phyloP scores from a whole-genome alignment of 1,140 invertebrate genomes.

The Zaprionus tsacasi region DNA sequence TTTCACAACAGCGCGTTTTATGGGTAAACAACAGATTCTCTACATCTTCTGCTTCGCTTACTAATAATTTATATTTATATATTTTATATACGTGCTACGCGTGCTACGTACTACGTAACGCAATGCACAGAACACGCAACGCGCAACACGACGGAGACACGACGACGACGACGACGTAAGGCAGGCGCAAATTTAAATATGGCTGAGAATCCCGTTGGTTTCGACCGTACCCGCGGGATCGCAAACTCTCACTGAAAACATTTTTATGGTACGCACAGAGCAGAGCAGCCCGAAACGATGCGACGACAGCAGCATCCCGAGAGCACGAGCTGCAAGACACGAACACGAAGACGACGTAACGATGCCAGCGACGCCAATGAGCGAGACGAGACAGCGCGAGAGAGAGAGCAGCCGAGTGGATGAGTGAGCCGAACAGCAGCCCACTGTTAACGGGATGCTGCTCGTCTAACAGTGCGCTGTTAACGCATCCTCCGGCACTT shows the following conservation, averaged over 20 bases:
- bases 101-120: constrained; percentile 18
- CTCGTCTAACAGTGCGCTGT: constrained; percentile 1
- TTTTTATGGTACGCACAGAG: constrained; percentile 82
- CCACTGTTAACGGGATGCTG: constrained; percentile 21
- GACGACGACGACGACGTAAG: constrained; percentile 23
- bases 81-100: constrained; percentile 5
- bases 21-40: constrained; percentile 9
- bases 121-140: constrained; percentile 24
- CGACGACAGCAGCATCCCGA: constrained; percentile 32
- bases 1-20: not conserved
- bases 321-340: constrained; percentile 12
- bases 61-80: constrained; percentile 33
- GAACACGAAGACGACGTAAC: constrained; percentile 22
- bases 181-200: constrained; percentile 40
- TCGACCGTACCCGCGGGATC: constrained; percentile 84
- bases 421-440: constrained; percentile 33
- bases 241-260: constrained; percentile 84
- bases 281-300: constrained; percentile 46
- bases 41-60: constrained; percentile 21
- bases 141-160: constrained; percentile 12
- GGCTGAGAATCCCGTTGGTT: constrained; percentile 69
- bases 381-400: constrained; percentile 15
- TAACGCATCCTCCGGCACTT: constrained; percentile 9
- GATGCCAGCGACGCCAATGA: constrained; percentile 33
- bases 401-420: constrained; percentile 27